phyloP scores from a whole-genome alignment of 1,140 invertebrate genomes.

The Drosophila erecta region DNA sequence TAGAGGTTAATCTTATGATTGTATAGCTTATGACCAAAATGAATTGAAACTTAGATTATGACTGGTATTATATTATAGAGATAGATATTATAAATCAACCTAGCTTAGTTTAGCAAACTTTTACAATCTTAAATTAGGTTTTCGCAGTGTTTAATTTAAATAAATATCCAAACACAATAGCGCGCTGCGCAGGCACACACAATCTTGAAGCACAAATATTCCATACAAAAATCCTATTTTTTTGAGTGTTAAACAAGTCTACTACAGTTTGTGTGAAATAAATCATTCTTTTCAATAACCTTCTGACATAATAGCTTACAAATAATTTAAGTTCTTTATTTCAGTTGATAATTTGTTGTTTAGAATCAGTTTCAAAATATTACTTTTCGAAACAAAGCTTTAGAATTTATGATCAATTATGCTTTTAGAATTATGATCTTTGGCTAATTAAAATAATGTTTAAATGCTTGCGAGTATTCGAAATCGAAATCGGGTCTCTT shows the following conservation, averaged over 20 bases:
- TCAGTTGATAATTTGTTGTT: neutral
- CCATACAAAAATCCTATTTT: neutral
- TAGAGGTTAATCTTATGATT: neutral
- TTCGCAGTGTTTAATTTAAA: neutral
- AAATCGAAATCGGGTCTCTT: conserved; percentile 38
- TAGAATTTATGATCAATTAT: neutral
- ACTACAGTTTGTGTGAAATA: conserved; percentile 14
- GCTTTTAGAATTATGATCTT: conserved; percentile 5
- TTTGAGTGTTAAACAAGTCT: neutral
- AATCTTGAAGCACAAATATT: conserved; percentile 14
- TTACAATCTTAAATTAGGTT: neutral
- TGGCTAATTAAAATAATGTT: conserved; percentile 11
- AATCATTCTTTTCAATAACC: neutral
- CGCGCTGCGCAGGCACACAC: conserved; percentile 2
- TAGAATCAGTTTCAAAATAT: neutral
- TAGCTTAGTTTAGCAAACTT: conserved; percentile 4
- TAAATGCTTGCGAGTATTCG: conserved; percentile 63
- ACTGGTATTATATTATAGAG: conserved; percentile 2
- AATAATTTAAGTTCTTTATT: neutral
- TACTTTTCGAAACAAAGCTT: neutral
- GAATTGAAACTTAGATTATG: conserved; percentile 15
- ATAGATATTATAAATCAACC: conserved; percentile 21
- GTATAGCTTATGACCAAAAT: neutral
- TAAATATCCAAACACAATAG: neutral
- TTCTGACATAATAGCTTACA: neutral